phyloP scores from a whole-genome alignment of 2,113 vertebrate genomes.

The Aleadryas rufinucha region DNA sequence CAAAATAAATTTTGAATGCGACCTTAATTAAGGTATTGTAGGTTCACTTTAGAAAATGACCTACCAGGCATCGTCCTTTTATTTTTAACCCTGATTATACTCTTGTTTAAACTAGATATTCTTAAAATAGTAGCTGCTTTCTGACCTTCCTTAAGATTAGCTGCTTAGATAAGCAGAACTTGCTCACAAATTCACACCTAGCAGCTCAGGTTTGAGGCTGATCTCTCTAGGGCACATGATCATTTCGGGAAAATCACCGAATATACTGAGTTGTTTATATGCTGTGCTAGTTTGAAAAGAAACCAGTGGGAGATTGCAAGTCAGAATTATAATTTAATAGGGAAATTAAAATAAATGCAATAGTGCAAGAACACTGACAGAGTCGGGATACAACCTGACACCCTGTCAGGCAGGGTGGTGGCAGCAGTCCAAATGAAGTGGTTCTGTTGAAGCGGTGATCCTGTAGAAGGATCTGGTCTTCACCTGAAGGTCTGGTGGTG shows the following conservation, averaged over 20 bases:
- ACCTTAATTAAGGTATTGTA: not conserved
- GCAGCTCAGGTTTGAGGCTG: not conserved
- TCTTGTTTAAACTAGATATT: constrained; percentile 47
- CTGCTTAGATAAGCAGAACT: constrained; percentile 56
- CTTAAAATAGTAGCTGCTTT: constrained; percentile 56
- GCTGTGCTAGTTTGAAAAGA: too few relatives aligned
- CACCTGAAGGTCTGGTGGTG: too few relatives aligned
- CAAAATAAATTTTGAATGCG: not conserved
- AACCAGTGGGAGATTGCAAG: too few relatives aligned
- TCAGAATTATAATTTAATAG: too few relatives aligned
- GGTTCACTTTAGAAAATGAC: not conserved
- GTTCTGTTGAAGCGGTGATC: too few relatives aligned
- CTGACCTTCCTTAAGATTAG: constrained; percentile 48
- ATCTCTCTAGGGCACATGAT: not conserved
- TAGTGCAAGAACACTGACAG: too few relatives aligned
- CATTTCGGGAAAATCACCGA: not conserved
- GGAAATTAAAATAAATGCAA: too few relatives aligned
- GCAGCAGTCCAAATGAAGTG: too few relatives aligned
- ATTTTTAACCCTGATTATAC: constrained; percentile 41
- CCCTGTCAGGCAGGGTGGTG: too few relatives aligned
- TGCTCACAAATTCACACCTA: constrained; percentile 28
- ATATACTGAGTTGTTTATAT: not conserved
- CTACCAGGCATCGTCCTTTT: not conserved
- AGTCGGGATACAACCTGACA: too few relatives aligned
- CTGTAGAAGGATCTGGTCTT: too few relatives aligned